Evolutionary conservation across 2,888 invertebrate species (phyloP).

Genomic region (Meiosimyza platycephala): DNA sequence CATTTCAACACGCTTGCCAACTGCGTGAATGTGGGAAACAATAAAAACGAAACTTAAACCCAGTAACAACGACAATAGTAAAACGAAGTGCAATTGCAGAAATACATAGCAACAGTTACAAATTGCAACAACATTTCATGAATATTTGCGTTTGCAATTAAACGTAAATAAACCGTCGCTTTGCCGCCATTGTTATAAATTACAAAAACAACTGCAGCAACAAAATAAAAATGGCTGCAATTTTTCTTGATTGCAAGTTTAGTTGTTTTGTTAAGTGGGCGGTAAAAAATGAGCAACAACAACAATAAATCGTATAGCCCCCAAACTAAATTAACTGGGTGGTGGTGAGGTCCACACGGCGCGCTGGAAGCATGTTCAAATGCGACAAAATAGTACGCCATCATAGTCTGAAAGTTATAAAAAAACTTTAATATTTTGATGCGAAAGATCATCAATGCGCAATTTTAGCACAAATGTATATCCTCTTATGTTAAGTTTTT

Average conservation of each 20-base stretch:
- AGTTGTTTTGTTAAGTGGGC: conserved; percentile 35
- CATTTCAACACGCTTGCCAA: conserved; percentile 39
- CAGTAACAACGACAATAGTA: conserved; percentile 37
- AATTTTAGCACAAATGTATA: too few species aligned
- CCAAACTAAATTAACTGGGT: background rate
- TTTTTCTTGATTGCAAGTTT: conserved; percentile 29
- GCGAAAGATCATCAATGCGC: too few species aligned
- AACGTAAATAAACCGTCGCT: conserved; percentile 56
- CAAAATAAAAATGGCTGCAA: background rate
- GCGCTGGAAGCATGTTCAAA: too few species aligned
- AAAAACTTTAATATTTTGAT: too few species aligned
- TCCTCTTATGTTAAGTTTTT: too few species aligned
- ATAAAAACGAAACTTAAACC: conserved; percentile 55
- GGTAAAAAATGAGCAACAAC: conserved; percentile 8
- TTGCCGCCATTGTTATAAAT: conserved; percentile 47
- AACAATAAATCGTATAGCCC: background rate
- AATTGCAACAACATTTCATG: conserved; percentile 49
- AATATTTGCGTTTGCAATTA: conserved; percentile 60
- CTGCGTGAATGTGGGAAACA: background rate
- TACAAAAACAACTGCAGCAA: conserved; percentile 20
- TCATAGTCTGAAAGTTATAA: too few species aligned
- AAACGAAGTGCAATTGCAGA: conserved; percentile 31
- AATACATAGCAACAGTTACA: conserved; percentile 42
- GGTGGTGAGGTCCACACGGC: background rate
- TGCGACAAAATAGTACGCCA: background rate